phyloP scores from a whole-genome alignment of 2,888 invertebrate genomes.

The Vanessa cardui region DNA sequence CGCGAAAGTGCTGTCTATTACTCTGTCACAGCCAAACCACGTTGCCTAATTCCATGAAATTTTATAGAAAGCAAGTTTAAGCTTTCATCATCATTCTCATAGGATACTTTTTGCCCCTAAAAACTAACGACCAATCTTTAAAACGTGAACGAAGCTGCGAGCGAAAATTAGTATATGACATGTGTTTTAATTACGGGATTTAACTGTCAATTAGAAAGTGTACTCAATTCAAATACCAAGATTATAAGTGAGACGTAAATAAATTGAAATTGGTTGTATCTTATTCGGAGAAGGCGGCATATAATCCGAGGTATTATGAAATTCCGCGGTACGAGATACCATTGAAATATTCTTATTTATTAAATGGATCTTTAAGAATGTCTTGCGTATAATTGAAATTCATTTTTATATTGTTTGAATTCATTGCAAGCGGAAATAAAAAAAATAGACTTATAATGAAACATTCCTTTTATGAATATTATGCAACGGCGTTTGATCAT shows the following conservation, averaged over 20 bases:
- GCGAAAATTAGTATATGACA: too few species aligned
- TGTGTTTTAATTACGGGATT: not conserved
- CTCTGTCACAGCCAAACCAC: too few species aligned
- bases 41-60: too few species aligned
- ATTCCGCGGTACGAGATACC: slow-evolving; percentile 17
- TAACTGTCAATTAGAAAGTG: not conserved
- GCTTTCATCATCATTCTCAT: too few species aligned
- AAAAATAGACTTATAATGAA: not conserved
- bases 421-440: not conserved
- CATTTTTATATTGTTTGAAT: slow-evolving; percentile 15
- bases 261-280: slow-evolving; percentile 23
- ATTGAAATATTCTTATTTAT: slow-evolving; percentile 18
- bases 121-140: too few species aligned
- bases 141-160: too few species aligned
- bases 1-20: too few species aligned
- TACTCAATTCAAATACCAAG: slow-evolving; percentile 13
- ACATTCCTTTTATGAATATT: not conserved
- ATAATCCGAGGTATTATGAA: slow-evolving; percentile 22
- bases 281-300: slow-evolving; percentile 14
- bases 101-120: too few species aligned
- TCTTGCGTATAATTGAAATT: slow-evolving; percentile 13
- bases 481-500: too few species aligned
- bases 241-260: slow-evolving; percentile 18
- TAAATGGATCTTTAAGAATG: slow-evolving; percentile 12
- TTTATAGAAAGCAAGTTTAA: too few species aligned